These are phyloP conservation scores for Myiopsitta monachus DNA, from an alignment of 2,113 vertebrate genomes.

Conservation along the genomic window DNA sequence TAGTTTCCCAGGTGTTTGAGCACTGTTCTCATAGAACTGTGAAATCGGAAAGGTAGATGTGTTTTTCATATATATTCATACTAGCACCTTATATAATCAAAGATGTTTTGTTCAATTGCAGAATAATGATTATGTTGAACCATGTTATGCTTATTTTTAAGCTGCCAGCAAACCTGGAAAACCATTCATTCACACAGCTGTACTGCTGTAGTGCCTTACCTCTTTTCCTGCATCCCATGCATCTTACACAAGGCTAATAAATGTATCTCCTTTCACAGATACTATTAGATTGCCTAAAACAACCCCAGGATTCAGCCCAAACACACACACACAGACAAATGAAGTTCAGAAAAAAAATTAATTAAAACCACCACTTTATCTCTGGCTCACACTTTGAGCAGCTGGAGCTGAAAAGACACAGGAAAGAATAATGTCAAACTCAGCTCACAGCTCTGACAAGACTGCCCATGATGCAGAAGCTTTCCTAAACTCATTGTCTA, in stretches of 20 bases:
- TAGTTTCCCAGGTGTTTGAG: background rate
- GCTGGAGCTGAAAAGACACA: background rate
- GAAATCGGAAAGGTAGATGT: background rate
- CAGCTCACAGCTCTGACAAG: background rate
- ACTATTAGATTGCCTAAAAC: background rate
- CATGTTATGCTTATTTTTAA: background rate
- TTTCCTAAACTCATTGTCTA: background rate
- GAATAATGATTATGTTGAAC: background rate
- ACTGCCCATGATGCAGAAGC: background rate
- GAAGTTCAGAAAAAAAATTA: background rate
- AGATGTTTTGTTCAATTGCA: background rate
- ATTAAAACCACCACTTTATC: background rate
- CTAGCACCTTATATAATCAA: background rate
- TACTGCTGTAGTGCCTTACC: fast-evolving
- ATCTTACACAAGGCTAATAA: background rate
- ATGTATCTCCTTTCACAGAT: background rate
- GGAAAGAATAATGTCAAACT: background rate
- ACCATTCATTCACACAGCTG: background rate
- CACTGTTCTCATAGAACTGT: background rate
- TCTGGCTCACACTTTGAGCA: background rate
- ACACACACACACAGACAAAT: background rate
- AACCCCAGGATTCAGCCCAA: background rate
- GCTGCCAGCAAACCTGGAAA: background rate
- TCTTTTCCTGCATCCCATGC: background rate
- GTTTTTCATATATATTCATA: background rate